Conservation (phyloP, 2,797 vertebrate species). For the Neosilurus mollespiculum region DNA sequence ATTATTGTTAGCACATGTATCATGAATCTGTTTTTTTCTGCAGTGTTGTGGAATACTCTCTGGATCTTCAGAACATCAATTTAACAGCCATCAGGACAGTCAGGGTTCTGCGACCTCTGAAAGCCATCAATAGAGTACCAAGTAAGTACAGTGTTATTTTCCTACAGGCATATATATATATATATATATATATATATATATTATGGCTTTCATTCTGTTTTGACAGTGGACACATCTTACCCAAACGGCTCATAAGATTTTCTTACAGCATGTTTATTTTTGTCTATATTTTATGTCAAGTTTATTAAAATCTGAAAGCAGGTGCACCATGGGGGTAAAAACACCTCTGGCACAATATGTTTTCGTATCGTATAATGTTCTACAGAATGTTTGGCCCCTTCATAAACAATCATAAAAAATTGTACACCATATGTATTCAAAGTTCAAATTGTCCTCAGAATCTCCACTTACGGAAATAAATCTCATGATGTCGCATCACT, state of each 20-base stretch:
- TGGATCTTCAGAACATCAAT: conserved; percentile 96
- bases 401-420: neutral
- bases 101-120: conserved; percentile 90
- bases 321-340: neutral
- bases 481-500: too few relatives aligned
- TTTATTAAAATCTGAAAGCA: neutral
- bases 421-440: neutral
- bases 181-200: neutral
- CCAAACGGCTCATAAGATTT: neutral
- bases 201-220: conserved; percentile 8
- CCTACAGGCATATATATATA: too few relatives aligned
- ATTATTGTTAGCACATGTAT: neutral
- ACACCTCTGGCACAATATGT: neutral
- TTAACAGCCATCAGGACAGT: conserved; percentile 95
- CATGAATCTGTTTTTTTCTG: conserved; percentile 34
- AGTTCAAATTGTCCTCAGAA: too few relatives aligned
- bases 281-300: neutral
- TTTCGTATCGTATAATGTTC: neutral
- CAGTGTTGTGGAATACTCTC: conserved; percentile 95
- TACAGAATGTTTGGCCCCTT: neutral
- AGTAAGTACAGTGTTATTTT: conserved; percentile 80
- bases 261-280: neutral
- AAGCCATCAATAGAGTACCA: conserved; percentile 96
- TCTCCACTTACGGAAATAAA: neutral
- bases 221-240: neutral